A percentile compares a stretch with the other conserved stretches of the same genome.
These are phyloP conservation scores for Dolichomitus sp. DNA, from an alignment of 2,888 invertebrate genomes.

Conservation along the genomic window DNA sequence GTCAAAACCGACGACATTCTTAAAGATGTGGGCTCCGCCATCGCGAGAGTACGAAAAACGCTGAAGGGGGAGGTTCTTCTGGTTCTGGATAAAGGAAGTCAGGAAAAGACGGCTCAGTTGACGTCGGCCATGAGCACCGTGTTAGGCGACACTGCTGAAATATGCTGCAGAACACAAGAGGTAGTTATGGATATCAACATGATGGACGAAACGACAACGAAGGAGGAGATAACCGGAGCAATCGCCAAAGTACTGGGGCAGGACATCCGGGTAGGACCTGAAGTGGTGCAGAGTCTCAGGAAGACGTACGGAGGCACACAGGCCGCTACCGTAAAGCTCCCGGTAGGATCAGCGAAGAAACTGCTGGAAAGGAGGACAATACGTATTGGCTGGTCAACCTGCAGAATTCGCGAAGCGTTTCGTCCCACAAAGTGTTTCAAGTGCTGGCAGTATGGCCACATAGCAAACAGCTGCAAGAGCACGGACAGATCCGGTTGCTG, in stretches of 20 bases:
- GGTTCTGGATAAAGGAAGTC: neutral
- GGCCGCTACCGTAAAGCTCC: too few species aligned
- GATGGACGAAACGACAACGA: neutral
- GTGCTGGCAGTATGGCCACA: constrained; percentile 51
- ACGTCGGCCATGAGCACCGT: neutral
- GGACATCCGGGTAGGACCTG: neutral
- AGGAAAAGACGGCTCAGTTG: too few species aligned
- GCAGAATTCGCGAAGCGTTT: neutral
- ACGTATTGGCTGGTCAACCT: neutral
- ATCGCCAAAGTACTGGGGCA: too few species aligned
- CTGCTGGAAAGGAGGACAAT: neutral
- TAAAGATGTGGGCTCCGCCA: neutral
- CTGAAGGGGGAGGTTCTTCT: neutral
- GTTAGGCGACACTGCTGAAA: too few species aligned
- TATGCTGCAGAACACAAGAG: too few species aligned
- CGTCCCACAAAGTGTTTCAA: constrained; percentile 34
- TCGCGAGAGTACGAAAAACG: neutral
- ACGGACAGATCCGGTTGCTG: constrained; percentile 33
- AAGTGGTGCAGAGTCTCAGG: constrained; percentile 7
- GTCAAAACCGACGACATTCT: too few species aligned
- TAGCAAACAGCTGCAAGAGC: constrained; percentile 16
- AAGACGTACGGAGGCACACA: neutral
- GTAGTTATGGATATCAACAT: neutral
- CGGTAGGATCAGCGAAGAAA: too few species aligned
- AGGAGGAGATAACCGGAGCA: neutral